phyloP scores from a whole-genome alignment of 1,140 invertebrate species.

The Camponotus floridanus region DNA sequence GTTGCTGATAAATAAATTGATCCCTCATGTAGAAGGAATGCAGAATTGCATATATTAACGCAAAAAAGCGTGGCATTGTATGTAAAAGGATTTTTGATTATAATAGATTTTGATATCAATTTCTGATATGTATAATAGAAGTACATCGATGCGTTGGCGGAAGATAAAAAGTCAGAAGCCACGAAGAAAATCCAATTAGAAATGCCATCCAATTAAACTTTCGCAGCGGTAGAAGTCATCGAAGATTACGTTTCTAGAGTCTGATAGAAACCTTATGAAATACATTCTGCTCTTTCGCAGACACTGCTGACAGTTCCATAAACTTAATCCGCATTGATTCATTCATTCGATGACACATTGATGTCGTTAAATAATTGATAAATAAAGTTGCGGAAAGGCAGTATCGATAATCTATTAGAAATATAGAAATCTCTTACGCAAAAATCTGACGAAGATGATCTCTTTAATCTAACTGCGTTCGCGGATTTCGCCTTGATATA shows the following conservation, averaged over 20 bases:
- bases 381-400: constrained; percentile 2
- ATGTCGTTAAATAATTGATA: neutral
- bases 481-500: constrained; percentile 13
- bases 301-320: constrained; percentile 30
- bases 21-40: too few species aligned
- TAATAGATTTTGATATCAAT: neutral
- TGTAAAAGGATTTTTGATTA: too few species aligned
- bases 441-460: neutral
- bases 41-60: too few species aligned
- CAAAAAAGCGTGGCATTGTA: too few species aligned
- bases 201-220: constrained; percentile 37
- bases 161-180: neutral
- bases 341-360: neutral
- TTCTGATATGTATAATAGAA: neutral
- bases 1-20: too few species aligned
- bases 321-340: constrained; percentile 21
- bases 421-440: constrained; percentile 7
- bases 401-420: constrained; percentile 8
- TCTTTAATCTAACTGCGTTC: neutral
- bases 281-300: neutral
- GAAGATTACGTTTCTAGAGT: constrained; percentile 5
- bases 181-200: constrained; percentile 17
- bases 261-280: constrained; percentile 30
- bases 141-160: neutral
- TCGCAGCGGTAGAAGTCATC: neutral